A percentile compares a stretch with the other conserved stretches of the same genome.
Conservation (phyloP, 2,888 invertebrate genomes). For the Adelognathus sp. region DNA sequence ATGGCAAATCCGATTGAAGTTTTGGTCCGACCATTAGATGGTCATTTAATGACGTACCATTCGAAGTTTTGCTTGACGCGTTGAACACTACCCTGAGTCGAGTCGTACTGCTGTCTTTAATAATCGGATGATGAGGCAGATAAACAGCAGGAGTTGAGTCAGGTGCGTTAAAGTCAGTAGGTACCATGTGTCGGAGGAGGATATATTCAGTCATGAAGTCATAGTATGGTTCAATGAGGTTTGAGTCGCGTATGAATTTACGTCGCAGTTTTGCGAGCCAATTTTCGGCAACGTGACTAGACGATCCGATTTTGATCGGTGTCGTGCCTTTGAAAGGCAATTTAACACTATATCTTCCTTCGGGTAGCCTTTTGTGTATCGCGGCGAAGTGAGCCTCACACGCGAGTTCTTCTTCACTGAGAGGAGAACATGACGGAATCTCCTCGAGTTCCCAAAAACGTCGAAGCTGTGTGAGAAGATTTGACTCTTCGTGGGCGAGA, state of each 20-base stretch:
- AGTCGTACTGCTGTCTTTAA: constrained; percentile 28
- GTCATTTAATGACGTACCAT: constrained; percentile 40
- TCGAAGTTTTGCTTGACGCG: constrained; percentile 33
- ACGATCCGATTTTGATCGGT: constrained; percentile 54
- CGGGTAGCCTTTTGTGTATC: constrained; percentile 54
- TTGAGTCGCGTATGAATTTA: constrained; percentile 56
- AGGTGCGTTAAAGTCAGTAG: background rate
- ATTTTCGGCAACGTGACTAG: constrained; percentile 61
- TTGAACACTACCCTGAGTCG: constrained; percentile 33
- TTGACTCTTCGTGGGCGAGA: background rate
- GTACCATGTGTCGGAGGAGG: constrained; percentile 49
- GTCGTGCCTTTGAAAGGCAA: constrained; percentile 62
- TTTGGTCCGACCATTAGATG: constrained; percentile 41
- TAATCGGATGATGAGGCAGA: constrained; percentile 31
- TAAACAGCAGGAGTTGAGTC: background rate
- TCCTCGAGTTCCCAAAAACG: constrained; percentile 67
- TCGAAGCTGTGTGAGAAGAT: background rate
- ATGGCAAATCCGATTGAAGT: constrained; percentile 12
- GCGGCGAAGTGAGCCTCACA: constrained; percentile 64
- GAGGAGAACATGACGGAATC: constrained; percentile 26
- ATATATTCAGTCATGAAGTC: constrained; percentile 54
- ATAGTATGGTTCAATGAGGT: constrained; percentile 53
- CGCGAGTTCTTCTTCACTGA: constrained; percentile 57
- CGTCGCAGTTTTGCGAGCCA: constrained; percentile 63
- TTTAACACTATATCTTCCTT: constrained; percentile 64